phyloP scores from a whole-genome alignment of 2,113 vertebrate genomes.

The Arenaria interpres region DNA sequence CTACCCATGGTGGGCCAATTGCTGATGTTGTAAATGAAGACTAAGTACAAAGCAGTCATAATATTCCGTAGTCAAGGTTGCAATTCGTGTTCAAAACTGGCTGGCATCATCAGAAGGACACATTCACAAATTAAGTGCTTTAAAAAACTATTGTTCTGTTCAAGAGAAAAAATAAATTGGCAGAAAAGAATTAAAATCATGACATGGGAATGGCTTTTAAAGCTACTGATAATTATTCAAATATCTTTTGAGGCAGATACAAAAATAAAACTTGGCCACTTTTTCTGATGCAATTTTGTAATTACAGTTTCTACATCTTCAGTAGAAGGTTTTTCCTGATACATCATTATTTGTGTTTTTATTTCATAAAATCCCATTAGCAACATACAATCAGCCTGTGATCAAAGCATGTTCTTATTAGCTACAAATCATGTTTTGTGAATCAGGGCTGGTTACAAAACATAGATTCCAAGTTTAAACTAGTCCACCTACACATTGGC shows the following conservation, averaged over 20 bases:
- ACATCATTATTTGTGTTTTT: background rate
- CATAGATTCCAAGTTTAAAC: background rate
- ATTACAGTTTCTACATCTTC: background rate
- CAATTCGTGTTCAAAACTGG: background rate
- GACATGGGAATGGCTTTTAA: background rate
- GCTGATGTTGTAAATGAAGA: background rate
- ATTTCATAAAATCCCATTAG: background rate
- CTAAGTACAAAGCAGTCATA: background rate
- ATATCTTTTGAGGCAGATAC: background rate
- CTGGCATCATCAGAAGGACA: background rate
- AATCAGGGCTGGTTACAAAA: background rate
- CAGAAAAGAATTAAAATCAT: background rate
- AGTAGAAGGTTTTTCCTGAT: background rate
- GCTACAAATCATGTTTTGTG: background rate
- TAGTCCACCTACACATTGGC: background rate
- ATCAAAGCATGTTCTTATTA: background rate
- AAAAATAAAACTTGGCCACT: background rate
- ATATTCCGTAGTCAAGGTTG: background rate
- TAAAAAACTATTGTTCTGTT: background rate
- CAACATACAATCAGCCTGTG: background rate
- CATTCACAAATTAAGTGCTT: background rate
- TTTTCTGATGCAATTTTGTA: background rate
- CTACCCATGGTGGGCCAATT: background rate
- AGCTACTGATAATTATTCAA: background rate
- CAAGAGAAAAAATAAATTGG: background rate